phyloP scores from a whole-genome alignment of 92 coral and sea anemone genomes.

The Epizoanthus stellaris region DNA sequence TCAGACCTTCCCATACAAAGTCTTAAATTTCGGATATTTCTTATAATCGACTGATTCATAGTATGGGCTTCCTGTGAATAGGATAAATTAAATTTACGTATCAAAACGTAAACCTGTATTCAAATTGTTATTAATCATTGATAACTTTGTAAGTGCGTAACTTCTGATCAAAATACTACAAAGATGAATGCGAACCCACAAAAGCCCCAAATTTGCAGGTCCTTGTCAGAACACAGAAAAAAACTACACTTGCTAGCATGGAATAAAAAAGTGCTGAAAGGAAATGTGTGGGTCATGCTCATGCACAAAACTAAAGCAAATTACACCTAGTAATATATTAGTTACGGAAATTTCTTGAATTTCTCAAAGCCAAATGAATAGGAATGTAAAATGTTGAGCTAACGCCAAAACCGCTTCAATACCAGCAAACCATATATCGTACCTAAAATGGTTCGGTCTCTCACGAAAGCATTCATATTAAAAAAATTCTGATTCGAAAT shows the following conservation, averaged over 20 bases:
- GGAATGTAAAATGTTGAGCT: neutral
- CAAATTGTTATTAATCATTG: neutral
- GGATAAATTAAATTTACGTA: neutral
- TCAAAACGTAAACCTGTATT: neutral
- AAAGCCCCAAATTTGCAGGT: constrained; percentile 14
- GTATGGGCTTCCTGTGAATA: too few species aligned
- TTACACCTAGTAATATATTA: constrained; percentile 1
- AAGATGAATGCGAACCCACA: constrained; percentile 2
- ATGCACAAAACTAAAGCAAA: neutral
- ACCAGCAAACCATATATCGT: neutral
- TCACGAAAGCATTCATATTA: neutral
- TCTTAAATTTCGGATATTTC: too few species aligned
- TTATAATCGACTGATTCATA: too few species aligned
- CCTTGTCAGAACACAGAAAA: neutral
- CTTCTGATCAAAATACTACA: neutral
- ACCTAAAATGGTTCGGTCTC: neutral
- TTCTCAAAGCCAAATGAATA: neutral
- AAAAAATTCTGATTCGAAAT: neutral
- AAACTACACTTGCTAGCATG: neutral
- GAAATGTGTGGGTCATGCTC: neutral
- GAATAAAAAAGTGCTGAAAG: neutral
- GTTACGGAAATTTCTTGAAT: constrained; percentile 28
- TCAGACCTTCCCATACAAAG: too few species aligned
- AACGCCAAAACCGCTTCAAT: neutral
- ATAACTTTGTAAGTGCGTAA: constrained; percentile 10